Base-by-base conservation (phyloP, 2,888 invertebrate species). In the Frankliniella fusca region DNA sequence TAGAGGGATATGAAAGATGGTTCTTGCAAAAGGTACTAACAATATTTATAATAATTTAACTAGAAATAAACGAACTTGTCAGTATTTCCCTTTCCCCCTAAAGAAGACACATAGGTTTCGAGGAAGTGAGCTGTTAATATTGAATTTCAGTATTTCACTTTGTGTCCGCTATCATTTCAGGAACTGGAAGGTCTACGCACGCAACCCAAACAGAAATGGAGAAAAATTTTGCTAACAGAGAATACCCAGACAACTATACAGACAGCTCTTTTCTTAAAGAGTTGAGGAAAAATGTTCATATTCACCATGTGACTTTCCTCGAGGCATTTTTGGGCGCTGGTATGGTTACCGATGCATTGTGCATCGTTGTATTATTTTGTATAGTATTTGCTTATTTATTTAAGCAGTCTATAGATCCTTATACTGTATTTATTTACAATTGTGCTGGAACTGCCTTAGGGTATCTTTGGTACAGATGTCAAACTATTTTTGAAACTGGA, bases 211-310 rank as follows among this genome's bases (percentile, higher is more conserved):
- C 91, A 90, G 85, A 89, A 90, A 0, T 97, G 98, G 97, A 92
- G 92, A 85, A 98, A 97, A 89, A 95, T 96, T 86, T 89, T 98
- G 94, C 95, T 87, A 94, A 95, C 86, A 92, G 94, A 83, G 94
- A 93, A 28, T 94, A 94, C 84, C 94, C 97, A 0, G 98, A 98
- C 88, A 97, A 98, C 88, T 97, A 97, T 87, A 97, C 97, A 0
- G 96, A 97, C 87, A 90, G 91, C 48, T 92, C 94, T 80, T 98
- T 98, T 87, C 89, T 98, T 2, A 92, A 94, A 86, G 95, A 97
- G 84, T 87, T 98, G 28, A 91, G 91, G 83, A 97, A 94, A 86
- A 98, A 98, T 88, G 89, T 96, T 20, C 92, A 95, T 87, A 91
- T 94, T 0, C 92, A 94, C 87, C 92, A 93, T 86, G 93, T 95